Evolutionary conservation across 53 echinoderm and acorn worm species (phyloP), one percentile per base, ranked within the genome.

Genomic region (Henricia sp.): DNA sequence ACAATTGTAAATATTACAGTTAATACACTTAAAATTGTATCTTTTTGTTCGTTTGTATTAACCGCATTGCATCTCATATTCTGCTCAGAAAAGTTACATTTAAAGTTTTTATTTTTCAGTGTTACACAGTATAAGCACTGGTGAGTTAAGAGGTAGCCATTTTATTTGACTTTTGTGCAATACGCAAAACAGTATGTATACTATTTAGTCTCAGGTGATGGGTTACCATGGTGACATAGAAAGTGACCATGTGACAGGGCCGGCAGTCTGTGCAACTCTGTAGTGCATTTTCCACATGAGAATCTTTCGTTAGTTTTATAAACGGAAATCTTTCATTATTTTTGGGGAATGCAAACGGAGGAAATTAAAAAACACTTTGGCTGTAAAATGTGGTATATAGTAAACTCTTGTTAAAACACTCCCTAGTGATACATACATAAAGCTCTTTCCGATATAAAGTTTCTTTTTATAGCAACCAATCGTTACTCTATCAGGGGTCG

Each of bases 181-280:
- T 80, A 80, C 64, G 50, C 46, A 25, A n/a, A n/a, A n/a, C n/a
- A n/a, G n/a, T n/a, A n/a, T 37, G 54, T 52, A 32, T 60, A 3
- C 13, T 77, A 52, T 73, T 52, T 80, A 80, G 80, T 63, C 80
- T 80, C 80, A 80, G 80, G 80, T 48, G 62, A 27, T 34, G 46
- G 80, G 80, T 60, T 80, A 64, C 29, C 80, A 80, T 34, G 35
- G 80, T n/a, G 50, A 80, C 30, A 34, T 80, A 63, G 43, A 80
- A 76, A 56, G 57, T 76, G 42, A 58, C 29, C 76, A 76, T 76
- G 76, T 58, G 62, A 77, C 56, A 64, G 80, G 80, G 80, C 80
- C 80, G 80, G 80, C 80, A 80, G 56, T 64, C 64, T 80, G 80
- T 80, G 80, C 80, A 80, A 80, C 38, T 30, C 33, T 80, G 62